Conservation (phyloP, 2,888 invertebrate species). For the Agrotis ipsilon region DNA sequence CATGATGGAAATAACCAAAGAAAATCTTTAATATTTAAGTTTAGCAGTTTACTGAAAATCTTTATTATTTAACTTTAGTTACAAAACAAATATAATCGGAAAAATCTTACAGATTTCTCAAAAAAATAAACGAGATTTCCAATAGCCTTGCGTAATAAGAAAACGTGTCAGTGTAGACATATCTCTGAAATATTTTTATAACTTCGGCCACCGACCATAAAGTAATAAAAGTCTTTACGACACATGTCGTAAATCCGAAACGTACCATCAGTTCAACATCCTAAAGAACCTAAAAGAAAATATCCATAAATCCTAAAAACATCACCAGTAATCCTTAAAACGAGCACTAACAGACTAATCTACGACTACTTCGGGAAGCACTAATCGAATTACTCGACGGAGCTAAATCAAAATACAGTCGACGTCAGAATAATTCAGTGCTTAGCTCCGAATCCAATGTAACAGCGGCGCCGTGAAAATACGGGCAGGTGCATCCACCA, state of each 20-base stretch:
- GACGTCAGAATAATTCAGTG: constrained; percentile 69
- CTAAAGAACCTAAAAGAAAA: not conserved
- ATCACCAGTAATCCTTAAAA: constrained; percentile 22
- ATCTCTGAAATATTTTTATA: constrained; percentile 16
- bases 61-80: no score
- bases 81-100: not conserved
- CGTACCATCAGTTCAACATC: not conserved
- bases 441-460: constrained; percentile 65
- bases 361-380: constrained; percentile 25
- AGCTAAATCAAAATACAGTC: constrained; percentile 65
- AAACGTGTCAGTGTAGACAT: not conserved
- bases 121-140: no score
- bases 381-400: constrained; percentile 54
- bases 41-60: no score
- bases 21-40: no score
- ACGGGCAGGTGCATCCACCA: constrained; percentile 81
- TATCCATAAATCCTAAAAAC: not conserved
- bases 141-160: not conserved
- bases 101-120: not conserved
- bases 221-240: not conserved
- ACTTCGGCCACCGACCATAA: not conserved
- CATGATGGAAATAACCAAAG: no score
- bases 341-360: constrained; percentile 7
- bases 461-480: constrained; percentile 74
- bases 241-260: constrained; percentile 7